Evolutionary conservation across 2,113 vertebrate genomes (phyloP).

Genomic region (Sebastes schlegelii): DNA sequence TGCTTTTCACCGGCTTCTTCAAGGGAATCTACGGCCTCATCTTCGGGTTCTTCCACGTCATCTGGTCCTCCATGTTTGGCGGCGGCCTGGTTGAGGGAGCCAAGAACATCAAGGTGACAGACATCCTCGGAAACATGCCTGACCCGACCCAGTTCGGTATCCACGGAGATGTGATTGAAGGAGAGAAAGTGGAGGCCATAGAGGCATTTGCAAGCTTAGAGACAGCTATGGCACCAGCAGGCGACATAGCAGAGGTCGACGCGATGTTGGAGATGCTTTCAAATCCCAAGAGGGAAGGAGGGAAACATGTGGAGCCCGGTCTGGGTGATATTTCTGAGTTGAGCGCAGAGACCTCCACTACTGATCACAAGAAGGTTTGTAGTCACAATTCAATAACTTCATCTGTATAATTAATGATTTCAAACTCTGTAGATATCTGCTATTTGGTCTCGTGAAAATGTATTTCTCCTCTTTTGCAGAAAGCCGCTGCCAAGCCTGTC

Average conservation of each 20-base stretch:
- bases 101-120: slow-evolving; percentile 98
- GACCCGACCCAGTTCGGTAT: slow-evolving; percentile 98
- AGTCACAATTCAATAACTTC: neutral
- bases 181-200: slow-evolving; percentile 88
- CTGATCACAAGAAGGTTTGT: slow-evolving; percentile 90
- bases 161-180: slow-evolving; percentile 90
- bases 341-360: slow-evolving; percentile 62
- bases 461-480: slow-evolving; percentile 75
- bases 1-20: slow-evolving; percentile 90
- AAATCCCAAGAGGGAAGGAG: slow-evolving; percentile 88
- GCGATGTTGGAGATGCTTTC: slow-evolving; percentile 90
- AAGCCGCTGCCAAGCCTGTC: slow-evolving; percentile 71
- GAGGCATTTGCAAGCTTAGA: slow-evolving; percentile 85
- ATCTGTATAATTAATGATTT: neutral
- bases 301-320: slow-evolving; percentile 91
- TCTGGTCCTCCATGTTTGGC: slow-evolving; percentile 97
- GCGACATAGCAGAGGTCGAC: slow-evolving; percentile 88
- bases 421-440: neutral
- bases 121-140: slow-evolving; percentile 98
- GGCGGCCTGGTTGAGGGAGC: slow-evolving; percentile 97
- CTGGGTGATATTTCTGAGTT: slow-evolving; percentile 93
- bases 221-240: slow-evolving; percentile 81
- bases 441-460: neutral
- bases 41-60: slow-evolving; percentile 93
- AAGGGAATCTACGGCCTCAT: slow-evolving; percentile 88